Conservation (phyloP, 2,888 invertebrate genomes). For the Hypolimnas misippus region DNA sequence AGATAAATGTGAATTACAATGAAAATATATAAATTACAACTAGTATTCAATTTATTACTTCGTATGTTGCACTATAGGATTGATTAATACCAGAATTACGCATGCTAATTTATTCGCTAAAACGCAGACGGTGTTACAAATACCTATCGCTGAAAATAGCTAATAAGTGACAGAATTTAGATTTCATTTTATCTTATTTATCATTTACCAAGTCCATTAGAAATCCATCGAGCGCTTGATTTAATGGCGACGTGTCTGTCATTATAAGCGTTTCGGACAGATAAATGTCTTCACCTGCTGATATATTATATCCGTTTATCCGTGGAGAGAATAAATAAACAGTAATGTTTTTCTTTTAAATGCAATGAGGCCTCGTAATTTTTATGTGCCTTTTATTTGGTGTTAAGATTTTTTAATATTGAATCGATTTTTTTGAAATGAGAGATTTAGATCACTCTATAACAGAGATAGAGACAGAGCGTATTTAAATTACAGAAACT, state of each 20-base stretch:
- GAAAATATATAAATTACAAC: too few species aligned
- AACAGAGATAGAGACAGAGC: too few species aligned
- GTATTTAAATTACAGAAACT: too few species aligned
- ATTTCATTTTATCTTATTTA: background rate
- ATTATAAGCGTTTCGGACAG: background rate
- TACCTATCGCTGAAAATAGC: background rate
- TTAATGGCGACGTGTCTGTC: constrained; percentile 6
- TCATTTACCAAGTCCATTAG: constrained; percentile 7
- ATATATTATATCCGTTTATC: constrained; percentile 4
- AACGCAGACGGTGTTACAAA: background rate
- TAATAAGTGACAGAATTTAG: background rate
- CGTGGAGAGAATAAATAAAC: background rate
- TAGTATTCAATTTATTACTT: too few species aligned
- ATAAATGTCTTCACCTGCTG: background rate
- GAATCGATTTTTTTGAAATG: too few species aligned
- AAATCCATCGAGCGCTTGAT: constrained; percentile 9
- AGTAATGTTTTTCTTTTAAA: background rate
- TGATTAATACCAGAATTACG: background rate
- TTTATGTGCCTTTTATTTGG: too few species aligned
- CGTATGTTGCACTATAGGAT: too few species aligned
- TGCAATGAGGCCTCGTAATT: background rate
- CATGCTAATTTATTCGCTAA: background rate
- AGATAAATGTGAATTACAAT: too few species aligned
- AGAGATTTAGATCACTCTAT: too few species aligned
- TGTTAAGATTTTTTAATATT: too few species aligned